phyloP scores from a whole-genome alignment of 2,888 invertebrate genomes.

The Helicoverpa assulta region DNA sequence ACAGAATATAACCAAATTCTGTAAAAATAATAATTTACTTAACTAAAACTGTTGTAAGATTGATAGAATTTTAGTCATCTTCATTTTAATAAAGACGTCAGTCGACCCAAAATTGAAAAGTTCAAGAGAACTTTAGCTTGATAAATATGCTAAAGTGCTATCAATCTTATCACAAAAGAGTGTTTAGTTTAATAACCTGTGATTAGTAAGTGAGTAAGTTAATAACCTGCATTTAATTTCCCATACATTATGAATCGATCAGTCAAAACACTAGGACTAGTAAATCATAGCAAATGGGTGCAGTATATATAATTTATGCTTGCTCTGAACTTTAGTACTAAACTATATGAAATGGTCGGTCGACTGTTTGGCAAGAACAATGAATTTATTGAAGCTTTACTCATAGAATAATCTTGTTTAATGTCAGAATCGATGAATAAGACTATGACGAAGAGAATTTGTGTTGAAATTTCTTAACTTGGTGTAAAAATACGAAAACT shows the following conservation, averaged over 20 bases:
- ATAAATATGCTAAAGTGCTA: not conserved
- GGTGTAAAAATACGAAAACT: not conserved
- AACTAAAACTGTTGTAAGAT: no score
- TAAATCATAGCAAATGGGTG: slow-evolving; percentile 72
- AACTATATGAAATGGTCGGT: slow-evolving; percentile 74
- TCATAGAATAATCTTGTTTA: slow-evolving; percentile 63
- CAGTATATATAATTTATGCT: slow-evolving; percentile 74
- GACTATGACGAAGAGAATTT: slow-evolving; percentile 12
- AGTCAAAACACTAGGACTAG: slow-evolving; percentile 38
- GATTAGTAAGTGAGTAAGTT: no score
- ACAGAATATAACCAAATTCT: no score
- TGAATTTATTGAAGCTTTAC: slow-evolving; percentile 74
- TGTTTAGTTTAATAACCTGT: not conserved
- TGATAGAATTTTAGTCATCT: no score
- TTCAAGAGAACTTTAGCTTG: not conserved
- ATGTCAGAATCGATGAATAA: slow-evolving; percentile 56
- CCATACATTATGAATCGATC: slow-evolving; percentile 4
- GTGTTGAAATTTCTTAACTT: slow-evolving; percentile 30
- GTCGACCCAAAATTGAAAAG: not conserved
- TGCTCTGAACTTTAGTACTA: slow-evolving; percentile 77
- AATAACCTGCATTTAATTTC: slow-evolving; percentile 15
- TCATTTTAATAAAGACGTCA: not conserved
- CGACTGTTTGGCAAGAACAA: slow-evolving; percentile 73
- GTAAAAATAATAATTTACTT: no score
- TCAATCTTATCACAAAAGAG: not conserved